Evolutionary conservation across 1,140 invertebrate genomes (phyloP).

Genomic region (Tachypleus tridentatus): DNA sequence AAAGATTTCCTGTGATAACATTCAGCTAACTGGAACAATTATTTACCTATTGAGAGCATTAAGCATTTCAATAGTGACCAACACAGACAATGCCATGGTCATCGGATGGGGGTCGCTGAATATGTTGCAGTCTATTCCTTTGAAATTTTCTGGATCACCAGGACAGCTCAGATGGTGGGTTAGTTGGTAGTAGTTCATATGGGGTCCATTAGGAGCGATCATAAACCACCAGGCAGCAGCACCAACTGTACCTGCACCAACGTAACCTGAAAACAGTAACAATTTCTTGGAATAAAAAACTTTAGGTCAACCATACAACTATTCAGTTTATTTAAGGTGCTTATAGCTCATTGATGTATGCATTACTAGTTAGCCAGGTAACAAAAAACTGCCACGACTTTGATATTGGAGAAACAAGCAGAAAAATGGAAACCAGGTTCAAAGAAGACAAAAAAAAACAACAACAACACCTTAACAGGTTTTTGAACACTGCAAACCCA

Average conservation of each 20-base stretch:
- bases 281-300: background rate
- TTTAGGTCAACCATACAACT: background rate
- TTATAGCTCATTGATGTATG: too few species aligned
- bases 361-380: too few species aligned
- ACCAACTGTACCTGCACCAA: slow-evolving; percentile 93
- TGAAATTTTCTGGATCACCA: slow-evolving; percentile 39
- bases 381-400: too few species aligned
- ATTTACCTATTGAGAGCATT: slow-evolving; percentile 97
- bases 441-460: too few species aligned
- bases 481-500: too few species aligned
- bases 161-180: slow-evolving; percentile 41
- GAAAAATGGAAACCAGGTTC: too few species aligned
- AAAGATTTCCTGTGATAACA: background rate
- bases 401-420: too few species aligned
- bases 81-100: slow-evolving; percentile 99
- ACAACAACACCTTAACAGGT: too few species aligned
- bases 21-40: background rate
- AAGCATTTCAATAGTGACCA: slow-evolving; percentile 99
- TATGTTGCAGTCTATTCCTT: slow-evolving; percentile 91
- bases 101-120: slow-evolving; percentile 98
- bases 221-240: slow-evolving; percentile 99
- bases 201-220: slow-evolving; percentile 83
- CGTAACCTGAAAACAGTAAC: slow-evolving; percentile 46
- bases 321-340: too few species aligned
- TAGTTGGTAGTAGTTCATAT: slow-evolving; percentile 88